Base-by-base conservation (phyloP, 2,113 vertebrate genomes). In the Zapus hudsonius region DNA sequence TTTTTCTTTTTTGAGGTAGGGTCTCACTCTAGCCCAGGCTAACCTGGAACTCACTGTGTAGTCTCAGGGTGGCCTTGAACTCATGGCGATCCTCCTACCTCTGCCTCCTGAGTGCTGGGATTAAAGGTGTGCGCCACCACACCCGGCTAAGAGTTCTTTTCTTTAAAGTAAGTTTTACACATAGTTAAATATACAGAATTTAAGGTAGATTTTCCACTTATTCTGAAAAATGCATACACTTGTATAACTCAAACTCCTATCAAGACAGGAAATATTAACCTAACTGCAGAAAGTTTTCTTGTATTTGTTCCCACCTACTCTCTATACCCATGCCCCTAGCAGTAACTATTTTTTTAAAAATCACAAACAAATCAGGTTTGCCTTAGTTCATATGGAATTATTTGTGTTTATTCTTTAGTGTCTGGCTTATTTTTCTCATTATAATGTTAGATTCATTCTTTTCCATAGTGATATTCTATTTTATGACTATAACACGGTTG, bases 311-410 rank as follows among this genome's bases (percentile, higher is more conserved):
- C 57, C 22, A 70, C 17, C 42, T 74, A 83, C 20, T 38, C 13
- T 79, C 31, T 76, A 52, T 42, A 61, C 9, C 27, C 5, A 42
- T 5, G 38, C 44, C 31, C 27, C 6, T 36, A 81, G 17, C 57
- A 31, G 76, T 44, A 86, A 81, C 10, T 2, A 84, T 11, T 90
- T 89, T 76, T 76, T n/a, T n/a, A n/a, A n/a, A n/a, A n/a, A n/a
- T n/a, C n/a, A n/a, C n/a, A n/a, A n/a, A 79, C 5, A 59, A 36
- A 90, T 88, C 42, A 85, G 25, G 66, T 90, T 87, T 47, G 20
- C 31, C 25, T 93, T 75, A 85, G 31, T 84, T 90, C 63, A 81
- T 7, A 72, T 40, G 67, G 42, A 93, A 87, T 72, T 67, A 40
- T 27, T 73, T 20, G 3, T 52, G 27, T 57, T 23, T 66, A 78